Evolutionary conservation across 2,797 vertebrate genomes (phyloP).

Genomic region (Eremophila alpestris): DNA sequence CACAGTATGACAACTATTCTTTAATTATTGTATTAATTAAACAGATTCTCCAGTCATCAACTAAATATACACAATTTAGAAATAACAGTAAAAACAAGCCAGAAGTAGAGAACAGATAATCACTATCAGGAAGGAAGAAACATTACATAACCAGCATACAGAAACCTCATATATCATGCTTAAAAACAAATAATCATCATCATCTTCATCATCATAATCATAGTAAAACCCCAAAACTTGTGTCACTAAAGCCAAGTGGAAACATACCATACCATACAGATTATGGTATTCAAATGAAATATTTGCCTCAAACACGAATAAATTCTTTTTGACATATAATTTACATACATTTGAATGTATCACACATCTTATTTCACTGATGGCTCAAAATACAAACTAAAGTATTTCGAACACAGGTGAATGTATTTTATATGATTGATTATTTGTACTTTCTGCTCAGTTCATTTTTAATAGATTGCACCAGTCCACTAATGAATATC

Average conservation of each 20-base stretch:
- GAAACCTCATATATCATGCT: not conserved
- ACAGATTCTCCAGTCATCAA: not conserved
- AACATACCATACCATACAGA: not conserved
- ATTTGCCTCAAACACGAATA: not conserved
- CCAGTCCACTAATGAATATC: not conserved
- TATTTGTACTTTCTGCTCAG: not conserved
- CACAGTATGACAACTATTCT: not conserved
- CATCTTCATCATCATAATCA: not conserved
- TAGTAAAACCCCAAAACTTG: not conserved
- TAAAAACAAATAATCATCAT: not conserved
- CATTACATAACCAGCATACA: not conserved
- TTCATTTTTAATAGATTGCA: not conserved
- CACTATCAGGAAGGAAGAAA: not conserved
- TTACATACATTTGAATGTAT: not conserved
- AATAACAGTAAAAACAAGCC: not conserved
- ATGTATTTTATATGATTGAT: not conserved
- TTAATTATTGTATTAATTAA: not conserved
- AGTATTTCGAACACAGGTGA: not conserved
- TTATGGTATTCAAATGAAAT: not conserved
- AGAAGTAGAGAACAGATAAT: slow-evolving; percentile 32
- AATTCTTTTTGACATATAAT: not conserved
- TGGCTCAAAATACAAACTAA: not conserved
- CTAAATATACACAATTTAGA: not conserved
- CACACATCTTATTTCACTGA: not conserved
- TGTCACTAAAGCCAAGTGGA: not conserved